A percentile compares a stretch with the other conserved stretches of the same genome.
Evolutionary conservation across 2,113 vertebrate species (phyloP).

Genomic region (Nettapus auritus): DNA sequence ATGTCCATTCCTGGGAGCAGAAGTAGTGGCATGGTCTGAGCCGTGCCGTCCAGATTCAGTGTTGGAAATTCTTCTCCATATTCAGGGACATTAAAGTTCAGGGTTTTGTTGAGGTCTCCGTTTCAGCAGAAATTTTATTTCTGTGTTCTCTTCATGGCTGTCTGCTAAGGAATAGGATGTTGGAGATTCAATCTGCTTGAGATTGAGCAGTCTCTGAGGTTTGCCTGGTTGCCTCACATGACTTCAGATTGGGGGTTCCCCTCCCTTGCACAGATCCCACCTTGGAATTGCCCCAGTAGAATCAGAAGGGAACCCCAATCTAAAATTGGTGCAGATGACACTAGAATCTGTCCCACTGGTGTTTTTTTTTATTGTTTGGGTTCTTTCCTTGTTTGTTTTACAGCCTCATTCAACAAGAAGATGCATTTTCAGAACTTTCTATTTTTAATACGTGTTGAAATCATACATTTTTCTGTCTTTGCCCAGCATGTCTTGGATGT

Average conservation of each 20-base stretch:
- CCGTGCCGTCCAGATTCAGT: background rate
- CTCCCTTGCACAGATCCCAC: background rate
- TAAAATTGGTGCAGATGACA: background rate
- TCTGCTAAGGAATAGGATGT: slow-evolving; percentile 16
- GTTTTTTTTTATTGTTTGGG: too few species aligned
- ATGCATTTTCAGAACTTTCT: background rate
- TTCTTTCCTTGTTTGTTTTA: background rate
- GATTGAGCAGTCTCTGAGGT: background rate
- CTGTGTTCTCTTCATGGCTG: background rate
- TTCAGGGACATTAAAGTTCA: background rate
- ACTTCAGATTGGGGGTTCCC: slow-evolving; percentile 19
- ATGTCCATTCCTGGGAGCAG: background rate
- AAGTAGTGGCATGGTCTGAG: background rate
- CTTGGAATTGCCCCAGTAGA: background rate
- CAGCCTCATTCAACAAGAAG: background rate
- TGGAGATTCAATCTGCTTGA: background rate
- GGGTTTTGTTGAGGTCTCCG: background rate
- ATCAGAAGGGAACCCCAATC: background rate
- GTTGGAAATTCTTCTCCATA: background rate
- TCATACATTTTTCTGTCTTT: background rate
- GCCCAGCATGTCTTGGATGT: background rate
- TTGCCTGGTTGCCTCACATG: slow-evolving; percentile 33
- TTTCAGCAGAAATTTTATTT: slow-evolving; percentile 6
- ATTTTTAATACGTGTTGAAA: background rate
- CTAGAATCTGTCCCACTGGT: fast-evolving